Conservation (phyloP, 1,140 invertebrate species). For the Gyrodactylus salaris region DNA sequence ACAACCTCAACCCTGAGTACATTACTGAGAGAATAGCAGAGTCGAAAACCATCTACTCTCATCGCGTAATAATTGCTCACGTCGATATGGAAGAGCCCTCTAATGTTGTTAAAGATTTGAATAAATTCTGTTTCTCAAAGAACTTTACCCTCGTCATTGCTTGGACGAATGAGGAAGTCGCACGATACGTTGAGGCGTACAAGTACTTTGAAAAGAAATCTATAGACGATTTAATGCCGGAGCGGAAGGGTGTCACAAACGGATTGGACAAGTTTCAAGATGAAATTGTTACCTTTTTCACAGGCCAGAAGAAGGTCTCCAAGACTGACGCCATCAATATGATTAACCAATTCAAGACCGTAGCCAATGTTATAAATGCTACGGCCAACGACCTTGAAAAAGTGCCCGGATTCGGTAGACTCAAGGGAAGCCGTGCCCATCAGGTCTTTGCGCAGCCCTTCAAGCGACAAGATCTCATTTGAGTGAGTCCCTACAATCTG, state of each 20-base stretch:
- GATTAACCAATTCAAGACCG: background rate
- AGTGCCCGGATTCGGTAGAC: background rate
- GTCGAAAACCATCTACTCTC: background rate
- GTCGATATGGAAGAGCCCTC: background rate
- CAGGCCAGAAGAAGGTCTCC: background rate
- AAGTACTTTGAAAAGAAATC: background rate
- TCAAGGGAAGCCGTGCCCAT: background rate
- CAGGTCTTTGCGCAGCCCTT: background rate
- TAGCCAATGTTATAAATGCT: background rate
- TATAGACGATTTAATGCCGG: background rate
- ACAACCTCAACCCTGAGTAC: background rate
- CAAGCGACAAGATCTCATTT: background rate
- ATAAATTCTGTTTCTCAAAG: background rate
- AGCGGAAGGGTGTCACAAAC: background rate
- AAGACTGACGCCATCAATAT: background rate
- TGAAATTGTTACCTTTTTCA: background rate
- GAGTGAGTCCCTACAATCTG: too few relatives aligned
- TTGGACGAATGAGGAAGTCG: background rate
- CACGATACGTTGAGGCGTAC: background rate
- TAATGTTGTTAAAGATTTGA: background rate
- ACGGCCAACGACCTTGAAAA: background rate
- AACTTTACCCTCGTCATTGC: background rate
- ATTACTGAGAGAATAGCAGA: background rate
- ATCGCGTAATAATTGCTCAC: background rate
- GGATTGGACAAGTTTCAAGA: background rate